These are phyloP conservation scores for Anolis sagrei DNA, from an alignment of 2,113 vertebrate genomes.

Conservation along the genomic window DNA sequence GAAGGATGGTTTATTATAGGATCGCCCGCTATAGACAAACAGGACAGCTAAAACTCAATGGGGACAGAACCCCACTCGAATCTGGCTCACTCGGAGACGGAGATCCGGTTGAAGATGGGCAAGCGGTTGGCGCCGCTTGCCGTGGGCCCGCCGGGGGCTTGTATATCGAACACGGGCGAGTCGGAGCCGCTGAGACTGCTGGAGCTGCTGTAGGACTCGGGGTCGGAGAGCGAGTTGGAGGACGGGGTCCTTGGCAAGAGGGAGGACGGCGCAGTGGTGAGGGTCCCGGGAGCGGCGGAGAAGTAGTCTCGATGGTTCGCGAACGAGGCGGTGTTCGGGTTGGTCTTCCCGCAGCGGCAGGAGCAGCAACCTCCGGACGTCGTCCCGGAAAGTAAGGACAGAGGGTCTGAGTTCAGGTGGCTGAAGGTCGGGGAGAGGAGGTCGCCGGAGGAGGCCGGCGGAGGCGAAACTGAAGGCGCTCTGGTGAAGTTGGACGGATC, in stretches of 20 bases:
- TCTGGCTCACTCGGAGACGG: constrained; percentile 82
- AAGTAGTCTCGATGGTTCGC: not conserved
- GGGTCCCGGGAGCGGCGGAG: constrained; percentile 21
- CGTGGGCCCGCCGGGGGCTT: not conserved
- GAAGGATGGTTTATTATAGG: too few species aligned
- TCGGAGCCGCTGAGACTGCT: constrained; percentile 85
- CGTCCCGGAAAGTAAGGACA: constrained; percentile 71
- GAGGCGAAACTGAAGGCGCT: constrained; percentile 83
- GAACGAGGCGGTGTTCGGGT: constrained; percentile 53
- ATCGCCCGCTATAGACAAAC: not conserved
- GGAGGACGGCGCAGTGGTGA: constrained; percentile 35
- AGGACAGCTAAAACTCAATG: not conserved
- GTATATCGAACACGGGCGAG: constrained; percentile 84
- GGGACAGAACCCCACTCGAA: not conserved
- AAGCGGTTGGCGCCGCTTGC: constrained; percentile 75
- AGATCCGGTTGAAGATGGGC: constrained; percentile 88
- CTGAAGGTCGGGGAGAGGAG: constrained; percentile 79
- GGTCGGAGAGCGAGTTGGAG: constrained; percentile 88
- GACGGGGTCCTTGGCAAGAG: constrained; percentile 84
- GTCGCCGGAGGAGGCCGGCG: constrained; percentile 77
- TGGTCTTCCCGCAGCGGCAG: constrained; percentile 77
- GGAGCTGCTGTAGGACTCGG: constrained; percentile 87
- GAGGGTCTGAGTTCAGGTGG: constrained; percentile 74
- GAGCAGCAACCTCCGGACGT: constrained; percentile 72
- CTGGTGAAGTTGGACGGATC: constrained; percentile 80